Evolutionary conservation across 2,113 vertebrate genomes (phyloP), one percentile per base, ranked within the genome.

Genomic region (Hyla sarda): DNA sequence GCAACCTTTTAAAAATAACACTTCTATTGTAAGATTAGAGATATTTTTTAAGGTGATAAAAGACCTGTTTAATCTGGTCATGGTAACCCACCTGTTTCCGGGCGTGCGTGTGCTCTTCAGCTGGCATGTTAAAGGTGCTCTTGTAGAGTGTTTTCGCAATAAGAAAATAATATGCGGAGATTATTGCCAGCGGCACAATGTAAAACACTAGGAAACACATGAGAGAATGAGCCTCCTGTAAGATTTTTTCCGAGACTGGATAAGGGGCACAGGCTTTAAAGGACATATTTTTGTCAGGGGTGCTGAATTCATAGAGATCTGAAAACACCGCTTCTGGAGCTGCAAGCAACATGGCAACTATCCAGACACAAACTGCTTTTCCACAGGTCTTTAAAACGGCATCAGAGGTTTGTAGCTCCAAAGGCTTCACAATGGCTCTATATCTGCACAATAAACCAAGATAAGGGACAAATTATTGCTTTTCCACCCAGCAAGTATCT

Each of bases 121-220:
- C 94, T 21, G 95, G 95, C 91, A 96, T 95, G 89, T 94, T 93
- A 88, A 89, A 77, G 16, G 95, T 94, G 60, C 95, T 96, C 91
- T 89, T 94, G 60, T 94, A 95, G 58, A 96, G 92, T 11, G 94
- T 94, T 89, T 89, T 94, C 79, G 95, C 95, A 0, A 96, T 96
- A 82, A 95, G 90, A 88, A 93, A 94, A 74, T 96, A 96, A 88
- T 96, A 96, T 87, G 93, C 92, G 65, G 94, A 96, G 88, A 95
- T 96, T 85, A 95, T 91, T 2, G 90, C 90, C 16, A 96, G 90
- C 2, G 95, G 95, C 34, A 95, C 90, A 16, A 95, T 92, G 69
- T 96, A 96, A 89, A 95, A 95, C 74, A 95, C 92, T 25, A 95
- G 89, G 90, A 96, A 96, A 88, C 92, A 94, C 86, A 94, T 77